Percentiles rank a stretch among this genome's conserved stretches.
phyloP scores from a whole-genome alignment of 2,888 invertebrate genomes.

The Lochmaea crataegi region DNA sequence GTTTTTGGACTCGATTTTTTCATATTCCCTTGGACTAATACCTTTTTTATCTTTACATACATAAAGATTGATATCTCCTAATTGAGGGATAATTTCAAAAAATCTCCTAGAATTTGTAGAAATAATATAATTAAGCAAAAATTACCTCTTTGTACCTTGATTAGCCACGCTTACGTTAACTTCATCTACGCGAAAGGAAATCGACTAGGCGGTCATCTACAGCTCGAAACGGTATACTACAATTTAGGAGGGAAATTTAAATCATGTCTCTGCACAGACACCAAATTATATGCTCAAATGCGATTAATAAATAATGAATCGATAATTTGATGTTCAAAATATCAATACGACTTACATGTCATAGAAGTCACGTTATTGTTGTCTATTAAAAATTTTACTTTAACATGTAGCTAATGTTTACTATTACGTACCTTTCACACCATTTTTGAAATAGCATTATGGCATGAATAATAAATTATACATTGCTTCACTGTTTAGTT shows the following conservation, averaged over 20 bases:
- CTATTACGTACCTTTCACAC: no score
- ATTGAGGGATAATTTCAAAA: slow-evolving; percentile 20
- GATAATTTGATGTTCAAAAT: slow-evolving; percentile 13
- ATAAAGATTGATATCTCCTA: slow-evolving; percentile 23
- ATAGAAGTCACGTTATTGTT: not conserved
- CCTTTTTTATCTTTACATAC: slow-evolving; percentile 30
- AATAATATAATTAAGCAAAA: slow-evolving; percentile 36
- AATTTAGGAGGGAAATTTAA: slow-evolving; percentile 47
- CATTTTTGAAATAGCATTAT: not conserved
- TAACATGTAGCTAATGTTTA: no score
- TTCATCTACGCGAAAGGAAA: slow-evolving; percentile 65
- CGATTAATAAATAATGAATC: slow-evolving; percentile 6
- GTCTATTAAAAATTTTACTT: not conserved
- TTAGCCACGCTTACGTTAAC: slow-evolving; percentile 84
- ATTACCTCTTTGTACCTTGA: slow-evolving; percentile 86
- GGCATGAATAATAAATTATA: not conserved
- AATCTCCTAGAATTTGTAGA: slow-evolving; percentile 22
- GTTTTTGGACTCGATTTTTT: slow-evolving; percentile 57
- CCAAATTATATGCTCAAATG: slow-evolving; percentile 1
- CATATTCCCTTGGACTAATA: slow-evolving; percentile 54
- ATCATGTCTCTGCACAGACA: slow-evolving; percentile 8
- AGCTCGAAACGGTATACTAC: slow-evolving; percentile 39
- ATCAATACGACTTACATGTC: slow-evolving; percentile 6
- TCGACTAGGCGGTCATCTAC: slow-evolving; percentile 55
- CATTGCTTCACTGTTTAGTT: no score